Conservation (phyloP, 2,113 vertebrate species). For the Prinia subflava region DNA sequence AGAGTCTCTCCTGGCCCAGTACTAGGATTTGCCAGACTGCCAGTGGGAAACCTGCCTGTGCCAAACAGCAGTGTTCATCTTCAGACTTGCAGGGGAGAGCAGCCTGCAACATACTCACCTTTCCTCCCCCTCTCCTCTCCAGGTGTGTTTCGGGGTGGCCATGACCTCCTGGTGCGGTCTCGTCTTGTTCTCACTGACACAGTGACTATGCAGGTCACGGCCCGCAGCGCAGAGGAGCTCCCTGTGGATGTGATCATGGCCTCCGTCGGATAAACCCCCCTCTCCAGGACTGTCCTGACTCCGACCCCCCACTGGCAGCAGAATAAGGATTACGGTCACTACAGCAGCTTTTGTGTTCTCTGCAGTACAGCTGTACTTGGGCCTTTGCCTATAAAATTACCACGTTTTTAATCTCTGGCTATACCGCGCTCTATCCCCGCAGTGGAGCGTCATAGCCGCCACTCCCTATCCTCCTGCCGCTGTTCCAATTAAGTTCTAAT, state of each 20-base stretch:
- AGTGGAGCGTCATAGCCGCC: accelerated
- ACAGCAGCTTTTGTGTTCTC: not conserved
- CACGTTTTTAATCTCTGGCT: not conserved
- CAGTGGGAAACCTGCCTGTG: not conserved
- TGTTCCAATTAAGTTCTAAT: not conserved
- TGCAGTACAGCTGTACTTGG: not conserved
- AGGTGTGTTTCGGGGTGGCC: conserved; percentile 81
- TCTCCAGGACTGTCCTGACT: not conserved
- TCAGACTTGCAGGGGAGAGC: not conserved
- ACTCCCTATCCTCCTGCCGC: not conserved
- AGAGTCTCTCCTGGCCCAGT: not conserved
- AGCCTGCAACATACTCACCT: not conserved
- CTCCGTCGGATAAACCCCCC: conserved; percentile 67
- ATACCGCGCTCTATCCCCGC: not conserved
- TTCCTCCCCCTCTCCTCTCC: not conserved
- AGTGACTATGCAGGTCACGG: conserved; percentile 81
- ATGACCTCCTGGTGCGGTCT: conserved; percentile 76
- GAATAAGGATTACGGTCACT: not conserved
- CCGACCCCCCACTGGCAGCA: not conserved
- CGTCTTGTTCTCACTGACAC: conserved; percentile 77
- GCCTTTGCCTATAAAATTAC: not conserved
- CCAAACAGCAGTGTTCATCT: not conserved
- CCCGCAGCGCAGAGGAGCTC: conserved; percentile 75
- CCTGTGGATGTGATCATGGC: conserved; percentile 79
- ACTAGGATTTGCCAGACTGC: not conserved